A percentile compares a stretch with the other conserved stretches of the same genome.
Conservation (phyloP, 2,888 invertebrate genomes). For the Ceriagrion tenellum region DNA sequence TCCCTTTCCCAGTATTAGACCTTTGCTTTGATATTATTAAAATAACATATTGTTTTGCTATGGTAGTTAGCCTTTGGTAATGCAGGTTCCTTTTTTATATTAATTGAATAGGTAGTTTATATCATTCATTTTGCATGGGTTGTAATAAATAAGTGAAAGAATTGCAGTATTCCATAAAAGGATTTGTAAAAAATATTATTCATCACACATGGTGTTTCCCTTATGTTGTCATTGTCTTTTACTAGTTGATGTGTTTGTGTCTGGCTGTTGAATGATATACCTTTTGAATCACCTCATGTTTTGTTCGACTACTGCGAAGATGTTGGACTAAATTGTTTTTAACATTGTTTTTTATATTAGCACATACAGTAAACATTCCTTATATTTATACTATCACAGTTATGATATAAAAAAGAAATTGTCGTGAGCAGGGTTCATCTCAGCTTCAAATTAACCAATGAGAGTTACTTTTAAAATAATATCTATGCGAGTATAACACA, state of each 20-base stretch:
- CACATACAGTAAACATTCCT: constrained; percentile 15
- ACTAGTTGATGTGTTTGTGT: constrained; percentile 59
- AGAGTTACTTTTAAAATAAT: not conserved
- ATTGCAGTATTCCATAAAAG: constrained; percentile 8
- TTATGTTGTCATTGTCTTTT: constrained; percentile 36
- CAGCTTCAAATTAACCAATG: not conserved
- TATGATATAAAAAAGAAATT: not conserved
- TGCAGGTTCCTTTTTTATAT: constrained; percentile 44
- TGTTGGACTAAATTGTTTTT: constrained; percentile 37
- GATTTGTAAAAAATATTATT: constrained; percentile 13
- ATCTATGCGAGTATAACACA: not conserved
- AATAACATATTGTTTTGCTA: constrained; percentile 42
- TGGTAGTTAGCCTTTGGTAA: constrained; percentile 43
- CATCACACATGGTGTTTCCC: constrained; percentile 41
- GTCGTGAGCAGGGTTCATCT: not conserved
- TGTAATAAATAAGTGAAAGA: not conserved
- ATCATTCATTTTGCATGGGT: constrained; percentile 59
- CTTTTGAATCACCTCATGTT: constrained; percentile 20
- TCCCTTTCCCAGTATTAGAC: not conserved
- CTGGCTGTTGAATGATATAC: constrained; percentile 50
- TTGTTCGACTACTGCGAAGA: constrained; percentile 18
- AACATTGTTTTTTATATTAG: constrained; percentile 36
- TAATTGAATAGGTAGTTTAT: constrained; percentile 54
- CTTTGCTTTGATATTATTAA: constrained; percentile 41
- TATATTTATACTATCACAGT: not conserved